phyloP scores from a whole-genome alignment of 2,888 invertebrate genomes.

The Polia nebulosa region DNA sequence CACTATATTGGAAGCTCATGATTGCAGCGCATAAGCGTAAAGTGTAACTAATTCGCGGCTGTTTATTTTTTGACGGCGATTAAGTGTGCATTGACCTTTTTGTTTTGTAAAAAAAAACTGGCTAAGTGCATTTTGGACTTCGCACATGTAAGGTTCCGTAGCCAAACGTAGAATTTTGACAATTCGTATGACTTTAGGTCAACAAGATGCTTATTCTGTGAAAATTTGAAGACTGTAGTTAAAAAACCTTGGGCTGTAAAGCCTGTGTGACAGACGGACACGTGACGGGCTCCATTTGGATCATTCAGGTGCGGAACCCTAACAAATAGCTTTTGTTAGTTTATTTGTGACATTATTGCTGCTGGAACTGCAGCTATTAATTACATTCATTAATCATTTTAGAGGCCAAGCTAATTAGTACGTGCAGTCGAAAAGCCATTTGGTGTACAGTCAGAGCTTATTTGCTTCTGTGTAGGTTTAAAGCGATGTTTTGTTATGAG shows the following conservation, averaged over 20 bases:
- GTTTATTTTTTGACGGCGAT: constrained; percentile 73
- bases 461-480: too few relatives aligned
- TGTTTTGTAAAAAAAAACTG: constrained; percentile 2
- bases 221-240: too few relatives aligned
- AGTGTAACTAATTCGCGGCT: constrained; percentile 70
- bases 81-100: constrained; percentile 70
- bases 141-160: too few relatives aligned
- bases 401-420: background rate
- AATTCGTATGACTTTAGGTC: too few relatives aligned
- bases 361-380: background rate
- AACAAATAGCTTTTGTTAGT: background rate
- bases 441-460: background rate
- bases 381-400: constrained; percentile 25
- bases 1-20: constrained; percentile 59
- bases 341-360: constrained; percentile 1
- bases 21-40: constrained; percentile 56
- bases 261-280: too few relatives aligned
- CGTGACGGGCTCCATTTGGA: too few relatives aligned
- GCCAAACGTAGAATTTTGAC: too few relatives aligned
- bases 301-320: too few relatives aligned
- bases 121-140: too few relatives aligned
- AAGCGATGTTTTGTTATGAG: too few relatives aligned
- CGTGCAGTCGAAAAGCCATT: background rate
- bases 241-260: too few relatives aligned
- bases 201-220: too few relatives aligned